phyloP scores from a whole-genome alignment of 2,797 vertebrate species.

The Mus minutoides region DNA sequence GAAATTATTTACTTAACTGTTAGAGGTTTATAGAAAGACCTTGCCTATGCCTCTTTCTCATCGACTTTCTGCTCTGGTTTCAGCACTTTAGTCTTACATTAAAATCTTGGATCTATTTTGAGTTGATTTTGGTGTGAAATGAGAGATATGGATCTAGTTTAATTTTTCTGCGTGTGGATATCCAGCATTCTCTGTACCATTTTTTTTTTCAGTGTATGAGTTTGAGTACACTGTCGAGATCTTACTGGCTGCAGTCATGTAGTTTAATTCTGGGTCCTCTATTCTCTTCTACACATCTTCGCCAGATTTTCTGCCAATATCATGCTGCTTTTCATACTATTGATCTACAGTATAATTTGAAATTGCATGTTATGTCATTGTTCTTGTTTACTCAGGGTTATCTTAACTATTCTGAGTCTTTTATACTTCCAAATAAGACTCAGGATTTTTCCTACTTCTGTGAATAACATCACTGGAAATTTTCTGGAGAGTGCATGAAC shows the following conservation, averaged over 20 bases:
- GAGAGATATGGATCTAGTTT: not conserved
- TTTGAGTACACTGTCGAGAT: not conserved
- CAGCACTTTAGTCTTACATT: not conserved
- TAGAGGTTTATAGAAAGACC: not conserved
- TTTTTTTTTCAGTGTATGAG: not conserved
- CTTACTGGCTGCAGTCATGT: not conserved
- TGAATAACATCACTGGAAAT: not conserved
- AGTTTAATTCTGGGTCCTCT: not conserved
- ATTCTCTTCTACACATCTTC: not conserved
- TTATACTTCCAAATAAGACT: not conserved
- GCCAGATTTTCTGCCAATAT: not conserved
- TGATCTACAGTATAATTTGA: not conserved
- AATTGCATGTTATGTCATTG: not conserved
- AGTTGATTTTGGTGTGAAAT: not conserved
- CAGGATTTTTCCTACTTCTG: not conserved
- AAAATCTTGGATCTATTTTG: not conserved
- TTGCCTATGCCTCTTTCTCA: not conserved
- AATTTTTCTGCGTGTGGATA: not conserved
- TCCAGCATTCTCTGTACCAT: not conserved
- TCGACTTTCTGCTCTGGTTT: too few relatives aligned
- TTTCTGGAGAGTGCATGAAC: not conserved
- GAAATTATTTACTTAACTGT: not conserved
- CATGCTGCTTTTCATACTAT: not conserved
- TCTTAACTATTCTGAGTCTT: not conserved
- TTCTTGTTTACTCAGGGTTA: not conserved